A percentile compares a stretch with the other conserved stretches of the same genome.
These are phyloP conservation scores for Pilophorus perplexus DNA, from an alignment of 2,888 invertebrate genomes.

Conservation along the genomic window DNA sequence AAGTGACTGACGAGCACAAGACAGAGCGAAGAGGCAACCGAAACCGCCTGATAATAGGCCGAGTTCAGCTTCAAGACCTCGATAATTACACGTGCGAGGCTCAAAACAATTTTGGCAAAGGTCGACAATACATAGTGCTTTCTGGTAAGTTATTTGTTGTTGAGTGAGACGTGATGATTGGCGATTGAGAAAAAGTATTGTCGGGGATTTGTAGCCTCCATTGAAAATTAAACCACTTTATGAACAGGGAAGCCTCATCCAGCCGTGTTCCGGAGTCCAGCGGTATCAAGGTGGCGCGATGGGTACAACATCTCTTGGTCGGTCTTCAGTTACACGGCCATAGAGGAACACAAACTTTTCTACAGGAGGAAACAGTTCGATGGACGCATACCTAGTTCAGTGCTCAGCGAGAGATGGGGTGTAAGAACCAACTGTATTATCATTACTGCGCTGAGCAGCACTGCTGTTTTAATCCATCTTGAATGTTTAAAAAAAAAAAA, in stretches of 20 bases:
- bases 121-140: conserved; percentile 62
- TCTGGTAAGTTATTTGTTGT: conserved; percentile 55
- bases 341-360: conserved; percentile 44
- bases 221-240: too few relatives aligned
- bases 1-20: conserved; percentile 63
- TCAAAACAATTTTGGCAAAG: conserved; percentile 65
- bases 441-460: too few relatives aligned
- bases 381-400: conserved; percentile 39
- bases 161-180: too few relatives aligned
- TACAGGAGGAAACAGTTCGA: conserved; percentile 42
- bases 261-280: conserved; percentile 42
- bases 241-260: conserved; percentile 43
- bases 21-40: conserved; percentile 65
- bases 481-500: not conserved
- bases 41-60: conserved; percentile 64
- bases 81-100: conserved; percentile 68
- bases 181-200: too few relatives aligned
- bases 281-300: conserved; percentile 44
- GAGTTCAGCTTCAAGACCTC: conserved; percentile 65
- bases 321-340: conserved; percentile 46
- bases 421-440: not conserved
- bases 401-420: conserved; percentile 41
- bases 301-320: conserved; percentile 46
- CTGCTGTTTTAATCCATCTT: too few relatives aligned
- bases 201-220: too few relatives aligned